Evolutionary conservation across 2,113 vertebrate species (phyloP), one percentile per base, ranked within the genome.

Genomic region (Pedionomus torquatus): DNA sequence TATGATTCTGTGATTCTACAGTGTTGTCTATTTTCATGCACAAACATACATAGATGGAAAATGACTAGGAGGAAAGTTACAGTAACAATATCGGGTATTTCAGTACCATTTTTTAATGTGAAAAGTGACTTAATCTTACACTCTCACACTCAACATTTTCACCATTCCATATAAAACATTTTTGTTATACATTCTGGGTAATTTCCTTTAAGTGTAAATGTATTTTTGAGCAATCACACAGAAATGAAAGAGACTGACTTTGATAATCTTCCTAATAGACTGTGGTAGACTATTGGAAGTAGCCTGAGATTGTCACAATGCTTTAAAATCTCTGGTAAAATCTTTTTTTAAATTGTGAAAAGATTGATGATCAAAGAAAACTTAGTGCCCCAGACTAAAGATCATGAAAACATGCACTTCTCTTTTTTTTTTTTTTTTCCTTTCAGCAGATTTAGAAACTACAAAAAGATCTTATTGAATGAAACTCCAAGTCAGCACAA

Each of bases 331-430:
- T 55, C 23, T 77, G n/a, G 3, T 65, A 64, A 10, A 41, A n/a
- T n/a, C 24, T 88, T 58, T 83, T 95, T 86, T 60, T 85, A 46
- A 49, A 60, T 39, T 52, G 54, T 83, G 69, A 81, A 81, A 87
- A 93, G 20, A 18, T 54, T 89, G 48, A 52, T 26, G 46, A 95
- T 93, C 80, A 96, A 97, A 96, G 54, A 91, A 86, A 88, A 79
- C 28, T 84, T 43, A 2, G 43, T 88, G 35, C 35, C 61, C 58
- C 26, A 87, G 51, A 90, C 74, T 93, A 92, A 95, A 95, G 68
- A 93, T 78, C 66, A 64, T 63, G n/a, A 95, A 96, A 94, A 96
- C n/a, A 83, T 48, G 41, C 41, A 52, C 19, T 68, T 83, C 11
- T 55, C 30, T 79, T 81, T 33, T 41, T 79, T 83, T 33, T 41